Evolutionary conservation across 2,113 vertebrate genomes (phyloP).

Genomic region (Leptodactylus fuscus): DNA sequence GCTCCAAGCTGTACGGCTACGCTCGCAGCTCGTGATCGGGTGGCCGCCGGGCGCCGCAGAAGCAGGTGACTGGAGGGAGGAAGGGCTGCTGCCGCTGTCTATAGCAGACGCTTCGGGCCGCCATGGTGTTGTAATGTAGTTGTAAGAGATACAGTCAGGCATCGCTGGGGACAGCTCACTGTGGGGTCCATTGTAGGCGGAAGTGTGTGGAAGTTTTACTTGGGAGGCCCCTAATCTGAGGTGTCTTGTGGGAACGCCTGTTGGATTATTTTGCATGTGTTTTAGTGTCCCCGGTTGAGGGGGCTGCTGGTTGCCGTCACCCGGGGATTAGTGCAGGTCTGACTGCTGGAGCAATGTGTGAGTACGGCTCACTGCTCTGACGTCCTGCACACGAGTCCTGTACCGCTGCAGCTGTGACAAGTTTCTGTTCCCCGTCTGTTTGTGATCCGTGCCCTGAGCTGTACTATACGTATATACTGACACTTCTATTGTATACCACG

Average conservation of each 20-base stretch:
- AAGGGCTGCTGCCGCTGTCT: not conserved
- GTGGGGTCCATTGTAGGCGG: not conserved
- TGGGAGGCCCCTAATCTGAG: not conserved
- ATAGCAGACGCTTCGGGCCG: not conserved
- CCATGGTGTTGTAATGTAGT: not conserved
- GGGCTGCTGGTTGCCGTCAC: not conserved
- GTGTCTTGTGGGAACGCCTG: not conserved
- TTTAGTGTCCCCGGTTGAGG: not conserved
- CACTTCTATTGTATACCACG: too few relatives aligned
- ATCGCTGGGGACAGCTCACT: not conserved
- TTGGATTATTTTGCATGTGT: not conserved
- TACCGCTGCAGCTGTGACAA: too few relatives aligned
- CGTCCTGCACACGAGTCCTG: not conserved
- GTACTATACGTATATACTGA: too few relatives aligned
- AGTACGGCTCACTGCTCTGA: conserved; percentile 6
- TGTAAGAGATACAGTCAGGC: not conserved
- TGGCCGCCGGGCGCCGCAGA: not conserved
- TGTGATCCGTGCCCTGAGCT: too few relatives aligned
- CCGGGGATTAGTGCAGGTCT: not conserved
- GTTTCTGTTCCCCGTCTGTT: too few relatives aligned
- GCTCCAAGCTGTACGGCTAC: not conserved
- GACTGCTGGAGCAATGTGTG: conserved; percentile 41
- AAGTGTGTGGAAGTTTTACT: not conserved
- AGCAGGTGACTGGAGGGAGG: not conserved
- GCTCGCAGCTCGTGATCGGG: conserved; percentile 29